These are phyloP conservation scores for Lepidocolaptes lacrymiger DNA, from an alignment of 2,797 vertebrate genomes.

Conservation along the genomic window DNA sequence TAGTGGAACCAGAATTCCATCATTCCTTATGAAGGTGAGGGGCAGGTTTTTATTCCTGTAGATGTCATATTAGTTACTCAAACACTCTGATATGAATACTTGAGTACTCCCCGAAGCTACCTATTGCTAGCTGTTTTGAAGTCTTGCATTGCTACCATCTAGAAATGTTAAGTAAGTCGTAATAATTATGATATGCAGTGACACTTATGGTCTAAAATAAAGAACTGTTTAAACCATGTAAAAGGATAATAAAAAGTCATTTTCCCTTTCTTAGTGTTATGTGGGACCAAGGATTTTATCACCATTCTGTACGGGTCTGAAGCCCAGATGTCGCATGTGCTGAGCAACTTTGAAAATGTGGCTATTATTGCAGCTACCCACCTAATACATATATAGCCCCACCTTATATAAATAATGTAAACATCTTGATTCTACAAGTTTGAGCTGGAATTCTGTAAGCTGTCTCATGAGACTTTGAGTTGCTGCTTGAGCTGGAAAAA, in stretches of 20 bases:
- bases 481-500: background rate
- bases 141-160: background rate
- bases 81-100: background rate
- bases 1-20: background rate
- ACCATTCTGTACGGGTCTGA: background rate
- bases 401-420: conserved; percentile 11
- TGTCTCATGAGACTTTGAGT: background rate
- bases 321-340: background rate
- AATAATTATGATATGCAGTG: background rate
- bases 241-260: background rate
- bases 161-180: background rate
- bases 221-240: background rate
- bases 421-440: conserved; percentile 1
- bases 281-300: background rate
- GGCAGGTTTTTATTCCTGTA: background rate
- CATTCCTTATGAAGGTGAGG: background rate
- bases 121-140: background rate
- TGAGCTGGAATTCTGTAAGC: conserved; percentile 7
- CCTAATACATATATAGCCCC: background rate
- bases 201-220: background rate
- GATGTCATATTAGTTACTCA: background rate
- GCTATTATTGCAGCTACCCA: background rate
- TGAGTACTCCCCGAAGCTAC: background rate
- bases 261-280: background rate
- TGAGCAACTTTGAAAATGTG: background rate